Percentiles rank a stretch among this genome's conserved stretches.
Evolutionary conservation across 64 coral and sea anemone genomes (phyloP).

Genomic region (Stichodactyla helianthus): DNA sequence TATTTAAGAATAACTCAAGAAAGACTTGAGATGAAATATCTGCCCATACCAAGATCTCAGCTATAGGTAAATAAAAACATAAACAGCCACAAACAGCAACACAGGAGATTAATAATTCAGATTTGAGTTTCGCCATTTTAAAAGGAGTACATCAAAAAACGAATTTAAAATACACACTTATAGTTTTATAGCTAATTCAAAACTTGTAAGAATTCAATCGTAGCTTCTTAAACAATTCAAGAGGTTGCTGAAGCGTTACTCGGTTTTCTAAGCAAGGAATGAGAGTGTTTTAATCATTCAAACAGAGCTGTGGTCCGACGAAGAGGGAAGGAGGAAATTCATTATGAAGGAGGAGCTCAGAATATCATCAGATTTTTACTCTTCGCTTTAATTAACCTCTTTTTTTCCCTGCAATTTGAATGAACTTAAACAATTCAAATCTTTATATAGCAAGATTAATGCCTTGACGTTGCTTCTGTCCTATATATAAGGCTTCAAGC

Average conservation of each 20-base stretch:
- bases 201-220: too few relatives aligned
- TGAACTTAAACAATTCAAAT: neutral
- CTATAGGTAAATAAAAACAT: neutral
- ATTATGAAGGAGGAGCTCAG: neutral
- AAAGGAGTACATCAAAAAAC: neutral
- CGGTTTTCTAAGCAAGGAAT: neutral
- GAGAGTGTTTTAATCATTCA: neutral
- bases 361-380: neutral
- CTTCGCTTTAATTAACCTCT: neutral
- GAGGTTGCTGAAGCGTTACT: neutral
- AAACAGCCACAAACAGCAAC: neutral
- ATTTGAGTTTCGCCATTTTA: neutral
- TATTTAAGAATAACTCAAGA: neutral
- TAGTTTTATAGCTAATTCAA: too few relatives aligned
- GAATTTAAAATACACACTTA: neutral
- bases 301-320: neutral
- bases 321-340: neutral
- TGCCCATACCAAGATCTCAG: too few relatives aligned
- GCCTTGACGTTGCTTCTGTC: neutral
- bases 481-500: neutral
- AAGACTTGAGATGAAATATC: neutral
- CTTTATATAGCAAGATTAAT: neutral
- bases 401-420: neutral
- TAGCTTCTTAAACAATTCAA: neutral
- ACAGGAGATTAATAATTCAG: neutral